Conservation (phyloP, 2,797 vertebrate species). For the Gymnothorax javanicus region DNA sequence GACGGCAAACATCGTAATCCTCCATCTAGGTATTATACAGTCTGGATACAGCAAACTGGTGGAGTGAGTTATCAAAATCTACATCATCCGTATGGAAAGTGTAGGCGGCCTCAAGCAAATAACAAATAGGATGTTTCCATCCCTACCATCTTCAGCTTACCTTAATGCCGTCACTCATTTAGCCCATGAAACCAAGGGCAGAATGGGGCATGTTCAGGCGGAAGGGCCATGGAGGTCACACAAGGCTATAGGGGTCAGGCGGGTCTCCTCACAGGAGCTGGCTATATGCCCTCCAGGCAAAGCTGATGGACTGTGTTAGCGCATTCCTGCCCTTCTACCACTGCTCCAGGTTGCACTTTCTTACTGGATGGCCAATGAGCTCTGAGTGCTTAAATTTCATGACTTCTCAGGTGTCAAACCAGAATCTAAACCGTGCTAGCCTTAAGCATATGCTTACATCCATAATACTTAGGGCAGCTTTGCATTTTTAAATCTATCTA, state of each 20-base stretch:
- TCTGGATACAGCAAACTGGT: not conserved
- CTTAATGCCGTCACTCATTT: not conserved
- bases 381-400: not conserved
- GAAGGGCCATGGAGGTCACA: not conserved
- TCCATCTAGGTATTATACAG: not conserved
- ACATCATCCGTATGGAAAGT: not conserved
- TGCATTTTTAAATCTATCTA: not conserved
- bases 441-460: not conserved
- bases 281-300: not conserved
- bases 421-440: no score
- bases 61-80: not conserved
- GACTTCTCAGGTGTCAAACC: no score
- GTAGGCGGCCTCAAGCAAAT: not conserved
- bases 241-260: no score
- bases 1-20: not conserved
- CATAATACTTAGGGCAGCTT: not conserved
- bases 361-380: no score
- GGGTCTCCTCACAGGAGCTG: not conserved
- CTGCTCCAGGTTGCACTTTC: not conserved
- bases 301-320: not conserved
- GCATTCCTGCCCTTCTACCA: not conserved
- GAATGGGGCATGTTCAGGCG: not conserved
- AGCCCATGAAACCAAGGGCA: not conserved
- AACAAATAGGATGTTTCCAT: not conserved
- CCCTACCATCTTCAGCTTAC: not conserved